Conservation (phyloP, 2,113 vertebrate species). For the Tamias sibiricus region DNA sequence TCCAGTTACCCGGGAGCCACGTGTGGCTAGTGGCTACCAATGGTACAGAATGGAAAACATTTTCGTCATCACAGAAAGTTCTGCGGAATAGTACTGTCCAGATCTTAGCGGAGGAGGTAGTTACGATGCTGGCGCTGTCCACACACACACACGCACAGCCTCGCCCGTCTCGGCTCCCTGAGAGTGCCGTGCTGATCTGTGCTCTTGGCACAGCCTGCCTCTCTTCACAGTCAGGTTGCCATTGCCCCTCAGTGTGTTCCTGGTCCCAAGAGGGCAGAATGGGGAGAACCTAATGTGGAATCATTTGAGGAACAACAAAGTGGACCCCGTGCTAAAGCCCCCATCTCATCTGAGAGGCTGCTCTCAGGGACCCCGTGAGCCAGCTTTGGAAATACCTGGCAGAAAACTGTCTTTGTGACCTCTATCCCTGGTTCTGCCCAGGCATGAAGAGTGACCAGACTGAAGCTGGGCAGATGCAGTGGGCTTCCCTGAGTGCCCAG, state of each 20-base stretch:
- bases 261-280: background rate
- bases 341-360: background rate
- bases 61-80: background rate
- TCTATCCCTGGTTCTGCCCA: background rate
- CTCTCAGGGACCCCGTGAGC: background rate
- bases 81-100: background rate
- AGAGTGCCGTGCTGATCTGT: background rate
- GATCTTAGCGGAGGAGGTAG: background rate
- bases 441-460: background rate
- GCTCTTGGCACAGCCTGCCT: background rate
- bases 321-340: background rate
- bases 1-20: background rate
- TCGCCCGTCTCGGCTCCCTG: rapidly evolving
- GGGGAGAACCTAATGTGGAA: background rate
- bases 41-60: background rate
- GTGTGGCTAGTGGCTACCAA: background rate
- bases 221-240: background rate
- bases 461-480: background rate
- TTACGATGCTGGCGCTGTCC: background rate
- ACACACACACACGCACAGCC: background rate
- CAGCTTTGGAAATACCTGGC: background rate
- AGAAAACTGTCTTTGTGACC: background rate
- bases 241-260: background rate
- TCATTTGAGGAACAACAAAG: background rate
- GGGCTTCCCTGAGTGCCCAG: background rate